These are phyloP conservation scores for Drosophila murphyi DNA, from an alignment of 1,140 invertebrate species.

Conservation along the genomic window DNA sequence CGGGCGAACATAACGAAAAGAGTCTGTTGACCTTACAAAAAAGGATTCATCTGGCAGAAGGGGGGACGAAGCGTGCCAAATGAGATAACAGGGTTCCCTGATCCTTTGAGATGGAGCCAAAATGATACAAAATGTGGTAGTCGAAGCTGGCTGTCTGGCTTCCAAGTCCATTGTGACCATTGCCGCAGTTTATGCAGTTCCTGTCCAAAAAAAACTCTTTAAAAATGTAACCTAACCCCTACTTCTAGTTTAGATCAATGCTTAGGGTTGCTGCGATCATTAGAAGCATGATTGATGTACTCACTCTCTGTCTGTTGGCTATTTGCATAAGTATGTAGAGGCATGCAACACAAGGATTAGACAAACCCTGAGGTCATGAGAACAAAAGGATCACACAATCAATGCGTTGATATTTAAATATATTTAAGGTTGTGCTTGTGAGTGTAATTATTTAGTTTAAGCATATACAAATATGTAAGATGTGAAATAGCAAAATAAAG, in stretches of 20 bases:
- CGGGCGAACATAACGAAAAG: constrained; percentile 38
- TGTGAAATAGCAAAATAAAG: not conserved
- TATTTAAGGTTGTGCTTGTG: constrained; percentile 30
- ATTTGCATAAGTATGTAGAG: constrained; percentile 54
- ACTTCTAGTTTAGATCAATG: constrained; percentile 8
- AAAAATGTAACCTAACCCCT: not conserved
- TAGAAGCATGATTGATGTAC: constrained; percentile 65
- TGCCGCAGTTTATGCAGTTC: constrained; percentile 67
- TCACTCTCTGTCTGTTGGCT: not conserved
- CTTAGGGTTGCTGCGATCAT: constrained; percentile 40
- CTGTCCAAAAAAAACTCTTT: constrained; percentile 39
- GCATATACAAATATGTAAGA: not conserved
- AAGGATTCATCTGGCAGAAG: constrained; percentile 51
- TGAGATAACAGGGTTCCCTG: not conserved
- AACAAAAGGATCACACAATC: constrained; percentile 45
- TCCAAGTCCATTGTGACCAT: constrained; percentile 49
- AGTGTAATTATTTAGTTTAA: constrained; percentile 25
- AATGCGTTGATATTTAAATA: constrained; percentile 11
- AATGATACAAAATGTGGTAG: not conserved
- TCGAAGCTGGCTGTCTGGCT: not conserved
- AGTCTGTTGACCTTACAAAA: constrained; percentile 36
- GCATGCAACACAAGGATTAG: constrained; percentile 50
- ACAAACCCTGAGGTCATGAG: constrained; percentile 43
- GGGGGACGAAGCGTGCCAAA: constrained; percentile 7
- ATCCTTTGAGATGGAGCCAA: constrained; percentile 56